Percentiles rank a stretch among this genome's conserved stretches.
Evolutionary conservation across 2,888 invertebrate genomes (phyloP).

Genomic region (Ophion ellenae): DNA sequence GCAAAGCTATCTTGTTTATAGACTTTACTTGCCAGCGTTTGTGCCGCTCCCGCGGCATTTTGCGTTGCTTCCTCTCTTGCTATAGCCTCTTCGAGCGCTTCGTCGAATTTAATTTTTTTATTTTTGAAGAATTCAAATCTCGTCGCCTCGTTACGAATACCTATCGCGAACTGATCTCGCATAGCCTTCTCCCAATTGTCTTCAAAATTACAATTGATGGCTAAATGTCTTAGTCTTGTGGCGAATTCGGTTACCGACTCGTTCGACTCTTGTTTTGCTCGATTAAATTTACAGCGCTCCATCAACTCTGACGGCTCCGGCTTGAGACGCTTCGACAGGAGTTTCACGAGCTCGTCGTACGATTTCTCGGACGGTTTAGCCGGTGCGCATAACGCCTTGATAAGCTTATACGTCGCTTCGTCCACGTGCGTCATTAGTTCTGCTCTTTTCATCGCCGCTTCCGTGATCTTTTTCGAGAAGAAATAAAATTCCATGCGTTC

Average conservation of each 20-base stretch:
- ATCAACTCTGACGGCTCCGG: slow-evolving; percentile 26
- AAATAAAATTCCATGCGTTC: slow-evolving; percentile 59
- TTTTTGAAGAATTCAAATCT: slow-evolving; percentile 48
- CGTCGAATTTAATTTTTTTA: slow-evolving; percentile 33
- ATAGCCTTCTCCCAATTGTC: slow-evolving; percentile 13
- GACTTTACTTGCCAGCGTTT: slow-evolving; percentile 25
- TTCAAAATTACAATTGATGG: slow-evolving; percentile 46
- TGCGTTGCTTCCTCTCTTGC: slow-evolving; percentile 12
- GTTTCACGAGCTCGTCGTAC: slow-evolving; percentile 42
- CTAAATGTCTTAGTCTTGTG: slow-evolving; percentile 23
- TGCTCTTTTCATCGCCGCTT: slow-evolving; percentile 37
- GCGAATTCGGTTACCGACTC: slow-evolving; percentile 49
- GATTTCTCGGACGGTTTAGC: slow-evolving; percentile 46
- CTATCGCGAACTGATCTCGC: slow-evolving; percentile 43
- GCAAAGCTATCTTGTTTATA: slow-evolving; percentile 40
- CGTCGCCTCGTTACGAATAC: slow-evolving; percentile 49
- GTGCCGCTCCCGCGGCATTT: slow-evolving; percentile 44
- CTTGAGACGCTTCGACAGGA: slow-evolving; percentile 10
- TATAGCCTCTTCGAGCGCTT: slow-evolving; percentile 29
- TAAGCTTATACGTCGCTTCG: slow-evolving; percentile 55
- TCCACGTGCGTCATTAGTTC: slow-evolving; percentile 50
- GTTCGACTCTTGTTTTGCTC: slow-evolving; percentile 41
- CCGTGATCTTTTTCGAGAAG: slow-evolving; percentile 45
- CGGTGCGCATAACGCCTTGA: slow-evolving; percentile 52
- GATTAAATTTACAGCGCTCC: slow-evolving; percentile 52